Evolutionary conservation across 92 coral and sea anemone genomes (phyloP).

Genomic region (Meandrina meandrites): DNA sequence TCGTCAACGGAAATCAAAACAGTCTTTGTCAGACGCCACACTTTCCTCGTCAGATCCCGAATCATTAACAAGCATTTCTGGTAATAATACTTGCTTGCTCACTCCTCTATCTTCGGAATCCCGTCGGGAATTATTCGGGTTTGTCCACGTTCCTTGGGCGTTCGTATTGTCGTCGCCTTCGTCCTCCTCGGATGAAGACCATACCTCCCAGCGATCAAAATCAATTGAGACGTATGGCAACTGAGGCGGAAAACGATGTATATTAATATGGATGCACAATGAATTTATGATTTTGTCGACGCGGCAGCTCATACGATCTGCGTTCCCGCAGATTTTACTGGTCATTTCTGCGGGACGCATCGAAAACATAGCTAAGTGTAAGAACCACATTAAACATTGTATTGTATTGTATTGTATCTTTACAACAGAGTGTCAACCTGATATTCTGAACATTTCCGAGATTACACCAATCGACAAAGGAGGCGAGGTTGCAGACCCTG

Average conservation of each 20-base stretch:
- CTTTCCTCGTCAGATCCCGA: conserved; percentile 47
- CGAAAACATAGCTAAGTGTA: too few relatives aligned
- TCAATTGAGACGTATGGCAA: conserved; percentile 78
- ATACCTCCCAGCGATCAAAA: conserved; percentile 92
- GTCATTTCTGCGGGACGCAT: too few relatives aligned
- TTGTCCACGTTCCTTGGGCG: conserved; percentile 2
- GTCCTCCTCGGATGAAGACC: conserved; percentile 86
- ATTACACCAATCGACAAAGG: too few relatives aligned
- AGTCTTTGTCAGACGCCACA: conserved; percentile 17
- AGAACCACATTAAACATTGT: too few relatives aligned
- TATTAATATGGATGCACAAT: not conserved
- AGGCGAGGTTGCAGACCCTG: too few relatives aligned
- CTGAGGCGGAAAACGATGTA: conserved; percentile 32
- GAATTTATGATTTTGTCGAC: not conserved
- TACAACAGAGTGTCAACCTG: too few relatives aligned
- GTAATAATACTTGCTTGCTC: conserved; percentile 55
- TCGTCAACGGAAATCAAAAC: conserved; percentile 18
- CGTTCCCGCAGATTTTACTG: too few relatives aligned
- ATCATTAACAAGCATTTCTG: conserved; percentile 76
- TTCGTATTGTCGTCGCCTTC: conserved; percentile 30
- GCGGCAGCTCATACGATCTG: not conserved
- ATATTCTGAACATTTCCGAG: too few relatives aligned
- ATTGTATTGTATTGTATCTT: too few relatives aligned
- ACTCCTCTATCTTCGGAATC: conserved; percentile 24
- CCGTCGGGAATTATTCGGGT: not conserved